Evolutionary conservation across 2,888 invertebrate genomes (phyloP).

Genomic region (Tipula confusa): DNA sequence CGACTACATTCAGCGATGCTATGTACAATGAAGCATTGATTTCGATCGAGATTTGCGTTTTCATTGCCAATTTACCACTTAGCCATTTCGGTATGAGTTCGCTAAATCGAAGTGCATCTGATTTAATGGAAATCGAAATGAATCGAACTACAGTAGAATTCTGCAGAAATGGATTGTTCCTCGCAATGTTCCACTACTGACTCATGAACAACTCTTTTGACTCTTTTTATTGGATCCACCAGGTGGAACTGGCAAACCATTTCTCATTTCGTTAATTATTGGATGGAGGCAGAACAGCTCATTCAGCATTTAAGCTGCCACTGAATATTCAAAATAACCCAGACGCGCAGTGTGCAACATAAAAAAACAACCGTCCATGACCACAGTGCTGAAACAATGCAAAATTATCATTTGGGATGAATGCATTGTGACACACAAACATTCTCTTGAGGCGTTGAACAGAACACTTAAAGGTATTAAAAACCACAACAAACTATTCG

Average conservation of each 20-base stretch:
- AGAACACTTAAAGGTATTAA: background rate
- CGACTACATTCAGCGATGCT: too few relatives aligned
- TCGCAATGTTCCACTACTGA: too few relatives aligned
- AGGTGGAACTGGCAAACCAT: too few relatives aligned
- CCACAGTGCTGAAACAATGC: too few relatives aligned
- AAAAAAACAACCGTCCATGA: too few relatives aligned
- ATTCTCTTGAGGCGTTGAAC: background rate
- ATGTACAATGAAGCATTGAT: background rate
- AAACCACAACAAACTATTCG: too few relatives aligned
- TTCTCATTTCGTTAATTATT: too few relatives aligned
- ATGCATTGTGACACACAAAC: background rate
- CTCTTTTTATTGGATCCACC: too few relatives aligned
- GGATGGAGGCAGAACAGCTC: background rate
- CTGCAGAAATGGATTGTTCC: background rate
- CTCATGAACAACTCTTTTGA: background rate
- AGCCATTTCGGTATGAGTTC: background rate
- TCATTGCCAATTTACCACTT: background rate
- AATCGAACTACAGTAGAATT: background rate
- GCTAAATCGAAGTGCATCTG: conserved; percentile 9
- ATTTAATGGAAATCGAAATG: background rate
- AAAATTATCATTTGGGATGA: too few relatives aligned
- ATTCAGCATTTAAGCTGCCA: background rate
- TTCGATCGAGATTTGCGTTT: background rate
- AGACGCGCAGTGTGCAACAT: too few relatives aligned
- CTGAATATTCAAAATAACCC: background rate